phyloP scores from a whole-genome alignment of 2,888 invertebrate species.

The Cerastis leucographa region DNA sequence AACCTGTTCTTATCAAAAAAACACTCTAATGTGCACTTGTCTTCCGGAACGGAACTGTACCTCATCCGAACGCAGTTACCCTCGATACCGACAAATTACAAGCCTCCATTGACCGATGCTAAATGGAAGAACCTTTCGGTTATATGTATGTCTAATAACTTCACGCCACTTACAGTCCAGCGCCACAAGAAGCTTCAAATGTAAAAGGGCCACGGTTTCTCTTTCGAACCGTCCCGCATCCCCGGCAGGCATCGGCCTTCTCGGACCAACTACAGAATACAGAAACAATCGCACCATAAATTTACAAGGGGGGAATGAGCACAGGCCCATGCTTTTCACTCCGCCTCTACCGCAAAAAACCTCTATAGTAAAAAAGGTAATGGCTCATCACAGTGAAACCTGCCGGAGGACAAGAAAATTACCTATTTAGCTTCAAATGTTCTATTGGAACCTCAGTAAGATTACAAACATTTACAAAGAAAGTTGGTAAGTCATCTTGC shows the following conservation, averaged over 20 bases:
- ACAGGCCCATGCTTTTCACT: too few relatives aligned
- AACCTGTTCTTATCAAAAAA: not conserved
- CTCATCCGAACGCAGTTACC: not conserved
- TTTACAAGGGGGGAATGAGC: too few relatives aligned
- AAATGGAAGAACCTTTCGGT: too few relatives aligned
- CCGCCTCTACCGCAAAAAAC: too few relatives aligned
- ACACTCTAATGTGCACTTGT: not conserved
- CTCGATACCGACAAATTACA: not conserved
- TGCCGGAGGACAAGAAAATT: slow-evolving; percentile 17
- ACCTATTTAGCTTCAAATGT: slow-evolving; percentile 78
- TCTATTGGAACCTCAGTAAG: slow-evolving; percentile 78
- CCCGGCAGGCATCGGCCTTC: too few relatives aligned
- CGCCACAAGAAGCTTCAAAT: too few relatives aligned
- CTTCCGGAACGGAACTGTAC: not conserved
- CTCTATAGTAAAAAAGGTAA: not conserved
- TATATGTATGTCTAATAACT: too few relatives aligned
- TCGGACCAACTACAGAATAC: too few relatives aligned
- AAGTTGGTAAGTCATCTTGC: slow-evolving; percentile 80
- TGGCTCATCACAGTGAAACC: not conserved
- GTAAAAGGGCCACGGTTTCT: too few relatives aligned
- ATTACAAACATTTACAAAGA: slow-evolving; percentile 81
- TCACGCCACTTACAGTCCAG: too few relatives aligned
- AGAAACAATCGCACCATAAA: too few relatives aligned
- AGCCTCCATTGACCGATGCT: not conserved
- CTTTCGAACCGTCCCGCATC: too few relatives aligned